Percentiles rank a stretch among this genome's conserved stretches.
Evolutionary conservation across 1,140 invertebrate species (phyloP).

Genomic region (Aphelenchoides fujianensis): DNA sequence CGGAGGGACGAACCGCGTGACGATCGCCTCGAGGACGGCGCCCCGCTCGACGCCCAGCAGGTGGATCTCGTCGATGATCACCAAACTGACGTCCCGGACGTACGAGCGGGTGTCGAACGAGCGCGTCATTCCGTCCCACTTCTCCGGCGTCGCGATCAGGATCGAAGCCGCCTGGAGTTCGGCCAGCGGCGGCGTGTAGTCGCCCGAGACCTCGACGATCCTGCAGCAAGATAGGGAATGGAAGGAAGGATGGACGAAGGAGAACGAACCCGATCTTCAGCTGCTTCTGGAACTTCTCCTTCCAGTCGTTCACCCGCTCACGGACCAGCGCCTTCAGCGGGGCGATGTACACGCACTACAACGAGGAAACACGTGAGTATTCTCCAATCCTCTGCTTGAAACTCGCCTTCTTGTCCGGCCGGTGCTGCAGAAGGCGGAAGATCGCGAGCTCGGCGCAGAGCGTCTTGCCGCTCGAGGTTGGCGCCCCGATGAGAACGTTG

Average conservation of each 20-base stretch:
- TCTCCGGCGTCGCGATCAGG: constrained; percentile 97
- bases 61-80: constrained; percentile 98
- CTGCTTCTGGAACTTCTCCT: constrained; percentile 75
- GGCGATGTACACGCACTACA: constrained; percentile 90
- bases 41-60: constrained; percentile 75
- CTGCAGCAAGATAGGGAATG: constrained; percentile 64
- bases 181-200: constrained; percentile 85
- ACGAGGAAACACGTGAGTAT: not conserved
- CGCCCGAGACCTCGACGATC: constrained; percentile 94
- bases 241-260: too few relatives aligned
- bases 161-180: constrained; percentile 80
- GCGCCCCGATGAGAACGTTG: constrained; percentile 74
- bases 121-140: constrained; percentile 97
- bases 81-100: constrained; percentile 82
- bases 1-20: constrained; percentile 72
- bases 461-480: constrained; percentile 97
- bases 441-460: constrained; percentile 96
- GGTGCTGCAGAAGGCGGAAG: constrained; percentile 81
- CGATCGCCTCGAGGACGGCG: constrained; percentile 71
- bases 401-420: constrained; percentile 76
- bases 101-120: constrained; percentile 95
- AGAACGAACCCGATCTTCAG: constrained; percentile 66
- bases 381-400: not conserved
- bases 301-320: constrained; percentile 95
- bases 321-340: constrained; percentile 94